Evolutionary conservation across 2,797 vertebrate genomes (phyloP).

Genomic region (Anguilla anguilla): DNA sequence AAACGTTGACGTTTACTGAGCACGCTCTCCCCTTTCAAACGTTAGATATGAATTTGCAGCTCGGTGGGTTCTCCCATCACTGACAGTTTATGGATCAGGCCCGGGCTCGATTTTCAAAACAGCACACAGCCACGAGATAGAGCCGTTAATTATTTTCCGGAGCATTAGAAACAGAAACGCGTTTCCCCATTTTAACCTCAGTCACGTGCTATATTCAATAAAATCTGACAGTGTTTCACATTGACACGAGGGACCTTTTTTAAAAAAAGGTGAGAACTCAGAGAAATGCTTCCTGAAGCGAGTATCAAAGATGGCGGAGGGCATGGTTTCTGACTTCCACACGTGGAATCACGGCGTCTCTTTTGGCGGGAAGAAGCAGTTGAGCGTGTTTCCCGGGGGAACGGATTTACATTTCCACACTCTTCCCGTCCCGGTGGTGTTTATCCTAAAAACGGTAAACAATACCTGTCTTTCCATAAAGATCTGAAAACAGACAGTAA

Average conservation of each 20-base stretch:
- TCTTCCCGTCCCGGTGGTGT: constrained; percentile 9
- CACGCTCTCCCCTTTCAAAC: constrained; percentile 34
- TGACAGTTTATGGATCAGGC: constrained; percentile 32
- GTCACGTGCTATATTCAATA: background rate
- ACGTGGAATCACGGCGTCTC: constrained; percentile 16
- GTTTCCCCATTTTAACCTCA: background rate
- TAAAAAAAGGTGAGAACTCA: background rate
- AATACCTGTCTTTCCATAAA: constrained; percentile 6
- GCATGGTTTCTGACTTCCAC: background rate
- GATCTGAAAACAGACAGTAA: background rate
- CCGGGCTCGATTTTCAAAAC: background rate
- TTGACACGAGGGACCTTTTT: constrained; percentile 2
- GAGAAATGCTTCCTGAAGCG: constrained; percentile 4
- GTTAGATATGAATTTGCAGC: constrained; percentile 34
- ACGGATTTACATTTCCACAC: background rate
- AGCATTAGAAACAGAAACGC: background rate
- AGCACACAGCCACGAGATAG: background rate
- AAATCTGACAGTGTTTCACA: constrained; percentile 15
- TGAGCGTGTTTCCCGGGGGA: background rate
- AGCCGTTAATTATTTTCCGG: background rate
- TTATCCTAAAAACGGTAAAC: background rate
- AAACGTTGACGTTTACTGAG: constrained; percentile 56
- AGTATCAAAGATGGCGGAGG: background rate
- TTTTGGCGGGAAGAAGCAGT: background rate
- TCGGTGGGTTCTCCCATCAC: constrained; percentile 27